Percentiles rank a stretch among this genome's conserved stretches.
phyloP scores from a whole-genome alignment of 1,140 invertebrate genomes.

The Anadara kagoshimensis region DNA sequence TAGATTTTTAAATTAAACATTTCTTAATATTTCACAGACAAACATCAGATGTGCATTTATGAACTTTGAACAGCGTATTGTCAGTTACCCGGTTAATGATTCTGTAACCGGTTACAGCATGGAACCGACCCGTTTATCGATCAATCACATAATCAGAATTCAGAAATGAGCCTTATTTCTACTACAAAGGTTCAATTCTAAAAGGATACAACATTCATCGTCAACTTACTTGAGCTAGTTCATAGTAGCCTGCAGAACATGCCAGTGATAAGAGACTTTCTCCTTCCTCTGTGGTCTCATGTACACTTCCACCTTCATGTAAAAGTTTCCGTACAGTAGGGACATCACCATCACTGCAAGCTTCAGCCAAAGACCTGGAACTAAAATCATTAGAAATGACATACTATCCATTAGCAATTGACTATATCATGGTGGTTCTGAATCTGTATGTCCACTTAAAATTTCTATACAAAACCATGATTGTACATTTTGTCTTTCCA shows the following conservation, averaged over 20 bases:
- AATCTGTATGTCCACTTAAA: background rate
- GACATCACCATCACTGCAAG: slow-evolving; percentile 94
- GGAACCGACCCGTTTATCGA: too few relatives aligned
- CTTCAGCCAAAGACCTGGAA: slow-evolving; percentile 84
- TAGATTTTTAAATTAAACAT: too few relatives aligned
- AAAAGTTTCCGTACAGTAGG: slow-evolving; percentile 86
- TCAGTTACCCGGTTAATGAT: too few relatives aligned
- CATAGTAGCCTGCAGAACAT: slow-evolving; percentile 97
- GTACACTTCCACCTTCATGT: slow-evolving; percentile 94
- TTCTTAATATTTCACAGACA: too few relatives aligned
- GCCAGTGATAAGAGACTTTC: slow-evolving; percentile 98
- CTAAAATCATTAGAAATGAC: slow-evolving; percentile 34
- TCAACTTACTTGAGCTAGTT: slow-evolving; percentile 84
- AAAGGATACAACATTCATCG: background rate
- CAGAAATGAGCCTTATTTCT: too few relatives aligned
- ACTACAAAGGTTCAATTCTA: too few relatives aligned
- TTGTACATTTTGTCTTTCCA: too few relatives aligned
- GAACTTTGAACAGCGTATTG: too few relatives aligned
- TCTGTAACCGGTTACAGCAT: too few relatives aligned
- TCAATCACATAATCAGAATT: too few relatives aligned
- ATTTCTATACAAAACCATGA: background rate
- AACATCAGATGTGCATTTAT: too few relatives aligned
- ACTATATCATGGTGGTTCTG: background rate
- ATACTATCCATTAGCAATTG: background rate
- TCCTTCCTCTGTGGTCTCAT: slow-evolving; percentile 97